Evolutionary conservation across 2,113 vertebrate species (phyloP), one percentile per base, ranked within the genome.

Genomic region (Xyrauchen texanus): DNA sequence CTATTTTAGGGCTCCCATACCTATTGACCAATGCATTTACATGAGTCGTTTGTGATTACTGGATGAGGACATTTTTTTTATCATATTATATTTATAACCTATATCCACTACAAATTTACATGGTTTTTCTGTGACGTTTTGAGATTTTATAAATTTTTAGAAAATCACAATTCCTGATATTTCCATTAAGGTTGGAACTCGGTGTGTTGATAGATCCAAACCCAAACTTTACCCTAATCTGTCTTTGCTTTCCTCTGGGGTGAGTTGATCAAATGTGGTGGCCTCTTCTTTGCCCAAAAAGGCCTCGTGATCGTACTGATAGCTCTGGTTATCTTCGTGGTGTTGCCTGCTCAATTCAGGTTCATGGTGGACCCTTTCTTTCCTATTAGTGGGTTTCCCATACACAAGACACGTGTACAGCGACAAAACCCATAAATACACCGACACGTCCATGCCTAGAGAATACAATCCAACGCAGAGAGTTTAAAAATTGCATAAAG

Each of bases 261-360:
- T 97, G 79, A 99, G 95, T 90, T 99, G 97, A 68, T 98, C 97
- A 83, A 99, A 99, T n/a, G 95, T 95, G 85, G 89, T 95, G 85
- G 97, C 94, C 78, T 96, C 96, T 58, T 98, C 96, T 87, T 96
- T 97, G 66, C 97, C 97, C 76, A 98, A 89, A 88, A 98, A 98
- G 90, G 96, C 96, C 93, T 98, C 97, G 82, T 99, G 97, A 87
- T 99, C 97, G 86, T 95, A 96, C 85, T 96, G 94, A 90, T 94
- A 95, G 91, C 95, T 96, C 69, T 92, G 93, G 61, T 93, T 93
- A 83, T 98, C 95, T 16, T 96, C 95, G 57, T 94, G 91, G 49
- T 89, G 83, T 81, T 85, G 89, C 52, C 87, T 90, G 87, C 85
- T 90, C 73, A 95, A 86, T 7, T 93, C 91, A 0, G 94, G 87